These are phyloP conservation scores for Anthopleura sola DNA, from an alignment of 64 coral and sea anemone species.

Conservation along the genomic window DNA sequence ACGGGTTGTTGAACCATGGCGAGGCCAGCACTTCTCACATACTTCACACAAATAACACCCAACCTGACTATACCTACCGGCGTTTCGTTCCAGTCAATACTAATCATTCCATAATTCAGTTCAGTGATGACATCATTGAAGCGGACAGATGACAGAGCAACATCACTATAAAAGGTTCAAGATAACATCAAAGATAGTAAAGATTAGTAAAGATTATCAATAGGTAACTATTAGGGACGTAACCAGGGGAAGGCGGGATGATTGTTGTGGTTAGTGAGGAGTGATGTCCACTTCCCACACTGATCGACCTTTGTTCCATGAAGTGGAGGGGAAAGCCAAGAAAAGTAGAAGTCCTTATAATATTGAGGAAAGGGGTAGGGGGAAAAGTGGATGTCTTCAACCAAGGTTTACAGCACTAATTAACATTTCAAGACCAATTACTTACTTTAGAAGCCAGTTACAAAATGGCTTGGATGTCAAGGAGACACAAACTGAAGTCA, in stretches of 20 bases:
- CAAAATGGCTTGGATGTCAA: slow-evolving; percentile 59
- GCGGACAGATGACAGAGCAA: slow-evolving; percentile 21
- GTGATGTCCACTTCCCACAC: no score
- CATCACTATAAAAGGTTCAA: slow-evolving; percentile 9
- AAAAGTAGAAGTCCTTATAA: no score
- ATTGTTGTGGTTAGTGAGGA: no score
- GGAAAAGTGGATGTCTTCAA: no score
- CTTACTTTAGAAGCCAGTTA: slow-evolving; percentile 73
- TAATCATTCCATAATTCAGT: slow-evolving; percentile 57
- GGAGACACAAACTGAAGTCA: slow-evolving; percentile 55
- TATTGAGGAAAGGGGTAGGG: no score
- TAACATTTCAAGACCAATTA: background rate
- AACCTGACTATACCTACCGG: slow-evolving; percentile 34
- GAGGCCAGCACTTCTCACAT: no score
- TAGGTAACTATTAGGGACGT: background rate
- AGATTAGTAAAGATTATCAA: background rate
- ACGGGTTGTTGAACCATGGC: no score
- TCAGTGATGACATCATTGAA: slow-evolving; percentile 33
- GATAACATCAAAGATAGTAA: background rate
- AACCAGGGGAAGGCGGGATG: no score
- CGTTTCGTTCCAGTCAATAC: slow-evolving; percentile 25
- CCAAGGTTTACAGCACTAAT: no score
- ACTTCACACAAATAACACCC: no score
- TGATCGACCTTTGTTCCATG: no score
- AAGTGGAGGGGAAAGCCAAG: no score